Conservation (phyloP, 2,888 invertebrate genomes). For the Scaptodrosophila latifasciaeformis region DNA sequence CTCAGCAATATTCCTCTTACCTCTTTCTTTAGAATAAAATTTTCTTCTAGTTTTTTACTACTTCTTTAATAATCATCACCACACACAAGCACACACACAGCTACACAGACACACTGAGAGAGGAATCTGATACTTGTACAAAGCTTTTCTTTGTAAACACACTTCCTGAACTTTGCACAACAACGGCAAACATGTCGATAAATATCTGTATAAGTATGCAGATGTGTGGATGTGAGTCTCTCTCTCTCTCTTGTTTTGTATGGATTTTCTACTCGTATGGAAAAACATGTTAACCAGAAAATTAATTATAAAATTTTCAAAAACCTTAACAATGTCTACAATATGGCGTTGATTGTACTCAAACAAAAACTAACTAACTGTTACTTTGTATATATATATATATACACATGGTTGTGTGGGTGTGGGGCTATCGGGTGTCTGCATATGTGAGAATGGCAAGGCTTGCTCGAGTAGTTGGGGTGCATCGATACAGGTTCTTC, state of each 20-base stretch:
- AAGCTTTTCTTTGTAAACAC: conserved; percentile 68
- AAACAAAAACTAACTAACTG: conserved; percentile 61
- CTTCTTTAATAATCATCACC: conserved; percentile 57
- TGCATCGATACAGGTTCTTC: no score
- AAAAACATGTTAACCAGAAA: conserved; percentile 67
- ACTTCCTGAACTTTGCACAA: conserved; percentile 63
- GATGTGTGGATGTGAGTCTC: no score
- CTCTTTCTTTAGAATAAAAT: conserved; percentile 6
- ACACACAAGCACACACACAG: no score
- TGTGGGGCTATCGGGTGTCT: not conserved
- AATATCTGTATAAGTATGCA: conserved; percentile 39
- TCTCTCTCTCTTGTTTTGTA: not conserved
- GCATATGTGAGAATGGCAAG: conserved; percentile 3
- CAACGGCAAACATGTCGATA: conserved; percentile 27
- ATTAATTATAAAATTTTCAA: conserved; percentile 69
- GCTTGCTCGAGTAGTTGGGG: no score
- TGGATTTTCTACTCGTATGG: conserved; percentile 58
- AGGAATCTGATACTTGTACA: conserved; percentile 68
- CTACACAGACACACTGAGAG: no score
- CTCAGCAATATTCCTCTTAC: not conserved
- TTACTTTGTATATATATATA: conserved; percentile 2
- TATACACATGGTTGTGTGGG: not conserved
- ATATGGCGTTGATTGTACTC: conserved; percentile 67
- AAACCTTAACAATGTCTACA: conserved; percentile 69
- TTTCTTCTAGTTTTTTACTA: conserved; percentile 9